Percentiles rank a stretch among this genome's conserved stretches.
Conservation (phyloP, 35 echinoderm and acorn worm genomes). For the Heliocidaris erythrogramma region DNA sequence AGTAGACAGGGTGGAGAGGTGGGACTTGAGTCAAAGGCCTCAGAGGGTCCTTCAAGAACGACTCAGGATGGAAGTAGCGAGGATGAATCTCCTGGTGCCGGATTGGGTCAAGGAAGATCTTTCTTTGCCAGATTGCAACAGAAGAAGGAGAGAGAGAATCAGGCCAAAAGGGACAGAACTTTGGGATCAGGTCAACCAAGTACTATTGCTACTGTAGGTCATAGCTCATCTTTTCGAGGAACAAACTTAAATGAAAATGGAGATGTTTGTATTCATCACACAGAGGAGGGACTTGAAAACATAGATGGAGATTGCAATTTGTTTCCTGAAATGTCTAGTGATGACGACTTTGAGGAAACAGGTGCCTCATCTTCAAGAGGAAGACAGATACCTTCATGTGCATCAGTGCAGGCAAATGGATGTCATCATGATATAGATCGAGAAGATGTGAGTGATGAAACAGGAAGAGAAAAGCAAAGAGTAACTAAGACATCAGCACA, state of each 20-base stretch:
- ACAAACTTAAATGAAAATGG: neutral
- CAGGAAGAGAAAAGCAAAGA: neutral
- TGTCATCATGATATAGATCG: neutral
- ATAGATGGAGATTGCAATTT: neutral
- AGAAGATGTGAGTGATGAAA: neutral
- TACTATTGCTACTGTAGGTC: neutral
- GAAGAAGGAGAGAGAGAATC: slow-evolving; percentile 11
- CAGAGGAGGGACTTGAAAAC: neutral
- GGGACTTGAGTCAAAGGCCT: neutral
- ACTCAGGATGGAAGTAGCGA: neutral
- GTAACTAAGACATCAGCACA: neutral
- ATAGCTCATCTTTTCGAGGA: neutral
- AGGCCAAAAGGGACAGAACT: neutral
- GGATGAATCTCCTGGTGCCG: neutral
- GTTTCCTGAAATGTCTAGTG: slow-evolving; percentile 19
- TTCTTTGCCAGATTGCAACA: slow-evolving; percentile 46
- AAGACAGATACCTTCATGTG: neutral
- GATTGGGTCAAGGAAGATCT: neutral
- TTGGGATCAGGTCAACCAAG: neutral
- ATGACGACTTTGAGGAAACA: slow-evolving; percentile 4
- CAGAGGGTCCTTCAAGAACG: neutral
- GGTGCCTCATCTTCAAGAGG: neutral
- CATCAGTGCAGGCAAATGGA: neutral
- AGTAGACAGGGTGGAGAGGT: neutral
- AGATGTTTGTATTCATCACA: neutral